phyloP scores from a whole-genome alignment of 2,113 vertebrate species.

The Tichodroma muraria region DNA sequence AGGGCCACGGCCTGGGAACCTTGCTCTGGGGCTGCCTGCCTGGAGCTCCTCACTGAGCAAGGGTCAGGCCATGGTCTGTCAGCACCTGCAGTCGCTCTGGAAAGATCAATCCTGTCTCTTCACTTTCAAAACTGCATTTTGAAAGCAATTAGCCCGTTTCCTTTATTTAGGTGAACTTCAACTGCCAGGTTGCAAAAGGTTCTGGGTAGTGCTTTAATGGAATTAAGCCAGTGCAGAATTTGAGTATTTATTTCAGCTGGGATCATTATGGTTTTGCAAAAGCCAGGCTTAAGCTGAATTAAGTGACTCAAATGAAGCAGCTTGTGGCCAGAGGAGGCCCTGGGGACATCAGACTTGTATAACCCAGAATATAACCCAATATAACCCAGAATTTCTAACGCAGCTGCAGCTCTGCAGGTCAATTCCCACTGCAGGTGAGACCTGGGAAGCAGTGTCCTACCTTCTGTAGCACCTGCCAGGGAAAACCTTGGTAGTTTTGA shows the following conservation, averaged over 20 bases:
- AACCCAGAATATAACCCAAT: not conserved
- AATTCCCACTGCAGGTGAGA: not conserved
- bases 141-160: not conserved
- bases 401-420: not conserved
- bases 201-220: not conserved
- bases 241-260: not conserved
- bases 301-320: slow-evolving; percentile 32
- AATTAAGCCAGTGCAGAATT: not conserved
- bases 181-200: not conserved
- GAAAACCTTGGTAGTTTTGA: not conserved
- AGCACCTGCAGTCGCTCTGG: not conserved
- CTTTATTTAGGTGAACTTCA: not conserved
- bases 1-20: not conserved
- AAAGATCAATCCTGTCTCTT: accelerated
- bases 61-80: accelerated
- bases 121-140: accelerated
- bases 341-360: not conserved
- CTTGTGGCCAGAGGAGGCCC: not conserved
- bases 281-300: slow-evolving; percentile 25
- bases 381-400: not conserved
- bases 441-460: not conserved
- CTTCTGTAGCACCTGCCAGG: not conserved
- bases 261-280: slow-evolving; percentile 3
- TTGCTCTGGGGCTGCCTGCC: not conserved
- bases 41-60: not conserved